Base-by-base conservation (phyloP, 2,113 vertebrate genomes). In the Spea multiplicata region DNA sequence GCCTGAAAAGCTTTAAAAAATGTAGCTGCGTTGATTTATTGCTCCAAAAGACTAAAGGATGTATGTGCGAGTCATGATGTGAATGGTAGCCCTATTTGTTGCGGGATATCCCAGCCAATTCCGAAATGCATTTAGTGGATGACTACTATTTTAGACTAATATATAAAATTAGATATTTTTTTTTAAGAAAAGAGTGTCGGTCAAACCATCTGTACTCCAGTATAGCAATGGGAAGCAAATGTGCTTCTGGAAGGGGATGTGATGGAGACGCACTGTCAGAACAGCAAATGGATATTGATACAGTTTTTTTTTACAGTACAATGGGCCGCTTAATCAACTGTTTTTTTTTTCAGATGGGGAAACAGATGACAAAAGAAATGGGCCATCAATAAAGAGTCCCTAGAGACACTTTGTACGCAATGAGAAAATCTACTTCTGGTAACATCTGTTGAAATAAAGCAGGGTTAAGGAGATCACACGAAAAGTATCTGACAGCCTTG, bases 331-430 rank as follows among this genome's bases (percentile, higher is more conserved):
- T 75, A 67, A 69, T 74, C 80, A 81, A 12, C 55, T 71, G 52
- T 71, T 84, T 83, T 62, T 62, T 62, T 62, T 9, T 74, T 82
- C 79, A 81, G 81, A 82, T 12, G 71, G 86, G 3, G 53, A 74
- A 79, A 44, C 81, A 82, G 1, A 85, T 48, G 77, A 8, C 7
- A n/a, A 82, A 84, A 84, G 74, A 77, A 50, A 46, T 81, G 30
- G 47, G 3, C 80, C 9, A 81, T 50, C 62, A 84, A 65, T 83
- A 83, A 86, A 75, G 75, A 49, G 13, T 14, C 73, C 64, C 13
- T 44, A 52, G 74, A 44, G 74, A 66, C 64, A 55, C 49, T 67
- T 66, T 75, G 64, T 75, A 55, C 74, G 67, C 64, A 75, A 49
- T 67, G 67, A 52, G 67, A 75, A 67, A 67, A 75, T 75, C 74